These are phyloP conservation scores for Periplaneta americana DNA, from an alignment of 1,140 invertebrate species.

Conservation along the genomic window DNA sequence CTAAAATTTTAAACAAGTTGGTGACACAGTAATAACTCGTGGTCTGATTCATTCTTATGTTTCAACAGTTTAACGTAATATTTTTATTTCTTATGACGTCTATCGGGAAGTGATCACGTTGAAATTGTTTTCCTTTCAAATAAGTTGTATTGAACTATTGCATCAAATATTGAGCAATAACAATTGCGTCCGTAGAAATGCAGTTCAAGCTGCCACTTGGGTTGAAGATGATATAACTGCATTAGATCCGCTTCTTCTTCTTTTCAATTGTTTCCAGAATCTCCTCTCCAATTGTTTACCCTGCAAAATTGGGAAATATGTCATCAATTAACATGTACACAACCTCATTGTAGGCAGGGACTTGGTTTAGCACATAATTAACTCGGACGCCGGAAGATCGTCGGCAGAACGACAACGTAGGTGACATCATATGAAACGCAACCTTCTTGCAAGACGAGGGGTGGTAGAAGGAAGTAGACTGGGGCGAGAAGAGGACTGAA, in stretches of 20 bases:
- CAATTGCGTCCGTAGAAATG: background rate
- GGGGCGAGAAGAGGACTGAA: too few relatives aligned
- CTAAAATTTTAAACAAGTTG: background rate
- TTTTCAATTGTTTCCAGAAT: conserved; percentile 49
- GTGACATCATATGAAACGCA: too few relatives aligned
- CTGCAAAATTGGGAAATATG: conserved; percentile 27
- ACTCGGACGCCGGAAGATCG: background rate
- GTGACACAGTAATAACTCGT: background rate
- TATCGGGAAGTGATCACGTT: background rate
- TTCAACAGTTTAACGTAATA: background rate
- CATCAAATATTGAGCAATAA: background rate
- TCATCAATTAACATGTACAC: background rate
- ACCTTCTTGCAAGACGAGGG: too few relatives aligned
- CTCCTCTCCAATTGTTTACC: conserved; percentile 46
- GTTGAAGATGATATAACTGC: background rate
- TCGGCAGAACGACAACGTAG: background rate
- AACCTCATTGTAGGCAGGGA: background rate
- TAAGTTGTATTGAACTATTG: background rate
- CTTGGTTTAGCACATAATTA: background rate
- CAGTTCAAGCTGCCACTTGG: background rate
- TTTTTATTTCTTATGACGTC: background rate
- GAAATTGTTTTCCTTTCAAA: background rate
- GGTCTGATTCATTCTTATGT: background rate
- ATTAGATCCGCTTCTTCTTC: conserved; percentile 28
- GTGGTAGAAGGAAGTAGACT: too few relatives aligned